Percentiles rank a stretch among this genome's conserved stretches.
phyloP scores from a whole-genome alignment of 2,797 vertebrate species.

The Pelochelys cantorii region DNA sequence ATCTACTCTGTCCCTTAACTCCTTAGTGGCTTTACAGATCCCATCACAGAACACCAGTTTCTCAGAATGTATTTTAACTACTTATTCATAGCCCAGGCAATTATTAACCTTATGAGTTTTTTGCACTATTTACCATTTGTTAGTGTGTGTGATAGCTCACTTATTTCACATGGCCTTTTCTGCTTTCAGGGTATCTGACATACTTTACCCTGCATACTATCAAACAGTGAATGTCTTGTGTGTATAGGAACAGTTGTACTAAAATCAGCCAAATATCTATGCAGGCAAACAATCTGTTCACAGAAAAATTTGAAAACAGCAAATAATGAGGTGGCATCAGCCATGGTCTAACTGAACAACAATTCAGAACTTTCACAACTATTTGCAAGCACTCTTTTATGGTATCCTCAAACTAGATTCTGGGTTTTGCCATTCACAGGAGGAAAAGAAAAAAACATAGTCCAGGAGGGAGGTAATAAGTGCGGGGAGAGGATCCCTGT shows the following conservation, averaged over 20 bases:
- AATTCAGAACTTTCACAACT: not conserved
- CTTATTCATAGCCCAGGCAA: constrained; percentile 5
- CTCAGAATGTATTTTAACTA: not conserved
- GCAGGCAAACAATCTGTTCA: constrained; percentile 20
- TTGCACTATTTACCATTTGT: not conserved
- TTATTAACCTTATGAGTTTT: not conserved
- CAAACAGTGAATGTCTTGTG: not conserved
- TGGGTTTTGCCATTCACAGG: not conserved
- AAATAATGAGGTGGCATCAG: not conserved
- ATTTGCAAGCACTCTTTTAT: not conserved
- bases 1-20: not conserved
- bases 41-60: not conserved
- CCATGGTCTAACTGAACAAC: not conserved
- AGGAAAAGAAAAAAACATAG: not conserved
- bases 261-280: not conserved
- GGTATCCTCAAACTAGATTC: not conserved
- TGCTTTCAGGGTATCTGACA: not conserved
- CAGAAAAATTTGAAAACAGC: not conserved
- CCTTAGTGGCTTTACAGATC: not conserved
- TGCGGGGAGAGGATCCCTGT: not conserved
- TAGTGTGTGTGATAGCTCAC: not conserved
- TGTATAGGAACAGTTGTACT: not conserved
- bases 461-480: not conserved
- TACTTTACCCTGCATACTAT: not conserved
- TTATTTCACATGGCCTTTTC: not conserved